Percentiles rank a stretch among this genome's conserved stretches.
phyloP scores from a whole-genome alignment of 2,888 invertebrate species.

The Elmis aenea region DNA sequence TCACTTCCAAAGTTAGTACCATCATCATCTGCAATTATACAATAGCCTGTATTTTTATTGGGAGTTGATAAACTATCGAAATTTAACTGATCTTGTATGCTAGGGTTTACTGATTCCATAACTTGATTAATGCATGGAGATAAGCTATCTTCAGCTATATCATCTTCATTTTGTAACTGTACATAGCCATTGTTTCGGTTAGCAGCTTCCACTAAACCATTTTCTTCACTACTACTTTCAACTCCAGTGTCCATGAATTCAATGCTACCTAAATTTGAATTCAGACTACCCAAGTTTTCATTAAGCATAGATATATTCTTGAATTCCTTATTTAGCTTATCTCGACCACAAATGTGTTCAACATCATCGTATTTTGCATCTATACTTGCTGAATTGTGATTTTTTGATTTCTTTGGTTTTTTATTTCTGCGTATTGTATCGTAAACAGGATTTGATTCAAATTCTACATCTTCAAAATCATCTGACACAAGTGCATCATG shows the following conservation, averaged over 20 bases:
- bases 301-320: conserved; percentile 29
- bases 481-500: conserved; percentile 74
- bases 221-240: conserved; percentile 67
- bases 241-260: conserved; percentile 86
- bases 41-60: conserved; percentile 40
- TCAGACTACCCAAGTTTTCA: conserved; percentile 35
- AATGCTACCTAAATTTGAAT: conserved; percentile 67
- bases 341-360: conserved; percentile 41
- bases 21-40: conserved; percentile 33
- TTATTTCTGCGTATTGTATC: conserved; percentile 36
- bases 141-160: conserved; percentile 41
- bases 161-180: conserved; percentile 56
- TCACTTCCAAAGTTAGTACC: conserved; percentile 33
- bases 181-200: conserved; percentile 63
- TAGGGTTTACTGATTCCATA: conserved; percentile 36
- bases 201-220: conserved; percentile 41
- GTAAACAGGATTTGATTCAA: conserved; percentile 53
- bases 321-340: conserved; percentile 29
- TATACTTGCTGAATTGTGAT: conserved; percentile 34
- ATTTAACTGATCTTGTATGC: conserved; percentile 48
- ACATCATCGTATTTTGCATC: conserved; percentile 41
- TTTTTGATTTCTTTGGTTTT: conserved; percentile 32
- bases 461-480: conserved; percentile 64
- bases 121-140: conserved; percentile 36
- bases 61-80: conserved; percentile 23